A percentile compares a stretch with the other conserved stretches of the same genome.
Conservation (phyloP, 64 coral and sea anemone genomes). For the Stylophora pistillata region DNA sequence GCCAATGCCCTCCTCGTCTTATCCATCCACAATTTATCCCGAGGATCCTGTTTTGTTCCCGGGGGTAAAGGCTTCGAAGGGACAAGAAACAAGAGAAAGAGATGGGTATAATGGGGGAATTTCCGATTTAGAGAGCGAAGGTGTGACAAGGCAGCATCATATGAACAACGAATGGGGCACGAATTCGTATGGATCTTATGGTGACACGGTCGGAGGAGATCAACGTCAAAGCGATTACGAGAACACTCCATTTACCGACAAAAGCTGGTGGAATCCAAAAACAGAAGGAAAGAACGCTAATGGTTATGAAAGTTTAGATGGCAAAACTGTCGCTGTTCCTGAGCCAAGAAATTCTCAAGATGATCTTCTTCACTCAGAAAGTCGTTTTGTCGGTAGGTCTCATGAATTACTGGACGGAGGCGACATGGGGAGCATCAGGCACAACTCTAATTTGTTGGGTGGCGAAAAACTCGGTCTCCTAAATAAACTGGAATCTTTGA, state of each 20-base stretch:
- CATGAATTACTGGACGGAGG: background rate
- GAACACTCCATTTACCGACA: slow-evolving; percentile 19
- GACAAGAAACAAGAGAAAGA: background rate
- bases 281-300: background rate
- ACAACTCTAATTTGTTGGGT: background rate
- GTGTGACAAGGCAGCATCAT: background rate
- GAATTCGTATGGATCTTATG: slow-evolving; percentile 15
- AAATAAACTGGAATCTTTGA: slow-evolving; percentile 12
- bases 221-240: slow-evolving; percentile 21
- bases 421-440: background rate
- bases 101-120: background rate
- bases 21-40: slow-evolving; percentile 45
- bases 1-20: background rate
- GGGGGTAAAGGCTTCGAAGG: background rate
- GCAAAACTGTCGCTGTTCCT: slow-evolving; percentile 19
- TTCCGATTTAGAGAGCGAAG: background rate
- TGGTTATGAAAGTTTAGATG: slow-evolving; percentile 35
- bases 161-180: background rate
- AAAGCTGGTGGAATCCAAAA: slow-evolving; percentile 42
- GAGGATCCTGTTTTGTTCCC: slow-evolving; percentile 69
- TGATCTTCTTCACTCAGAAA: background rate
- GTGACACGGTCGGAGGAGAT: background rate
- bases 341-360: background rate
- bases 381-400: background rate
- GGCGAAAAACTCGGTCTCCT: background rate